Conservation (phyloP, 2,888 invertebrate species). For the Ormyrus pomaceus region DNA sequence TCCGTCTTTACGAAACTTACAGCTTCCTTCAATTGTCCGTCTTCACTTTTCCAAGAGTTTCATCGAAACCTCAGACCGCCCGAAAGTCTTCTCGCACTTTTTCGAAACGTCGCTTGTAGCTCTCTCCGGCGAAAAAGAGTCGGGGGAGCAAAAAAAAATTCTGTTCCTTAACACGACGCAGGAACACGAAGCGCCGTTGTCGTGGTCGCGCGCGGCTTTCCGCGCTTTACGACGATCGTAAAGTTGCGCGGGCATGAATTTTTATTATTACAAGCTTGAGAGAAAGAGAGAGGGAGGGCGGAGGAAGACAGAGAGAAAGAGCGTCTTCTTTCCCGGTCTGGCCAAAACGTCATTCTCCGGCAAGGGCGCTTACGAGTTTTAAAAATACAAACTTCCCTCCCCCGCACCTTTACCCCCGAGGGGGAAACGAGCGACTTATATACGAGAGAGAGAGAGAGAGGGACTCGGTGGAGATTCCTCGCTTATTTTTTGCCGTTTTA, state of each 20-base stretch:
- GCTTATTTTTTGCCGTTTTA: not conserved
- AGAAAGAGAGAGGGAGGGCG: not conserved
- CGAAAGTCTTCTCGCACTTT: conserved; percentile 25
- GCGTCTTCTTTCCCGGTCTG: not conserved
- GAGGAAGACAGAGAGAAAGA: not conserved
- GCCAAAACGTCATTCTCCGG: not conserved
- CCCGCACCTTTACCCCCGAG: too few relatives aligned
- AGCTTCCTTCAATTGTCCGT: too few relatives aligned
- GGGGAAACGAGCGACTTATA: too few relatives aligned
- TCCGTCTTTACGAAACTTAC: too few relatives aligned
- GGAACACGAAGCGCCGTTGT: conserved; percentile 22
- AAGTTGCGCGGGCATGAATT: conserved; percentile 64
- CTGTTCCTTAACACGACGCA: conserved; percentile 30
- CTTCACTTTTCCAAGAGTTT: too few relatives aligned
- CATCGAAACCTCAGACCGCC: conserved; percentile 40
- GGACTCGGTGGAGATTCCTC: too few relatives aligned
- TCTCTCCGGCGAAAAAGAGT: not conserved
- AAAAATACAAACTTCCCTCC: conserved; percentile 29
- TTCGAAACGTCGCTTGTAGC: conserved; percentile 5
- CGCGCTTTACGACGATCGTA: conserved; percentile 65
- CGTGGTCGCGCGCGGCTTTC: not conserved
- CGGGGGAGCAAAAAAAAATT: conserved; percentile 2
- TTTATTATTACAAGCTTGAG: conserved; percentile 62
- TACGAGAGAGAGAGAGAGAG: too few relatives aligned
- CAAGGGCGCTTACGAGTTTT: conserved; percentile 10